A percentile compares a stretch with the other conserved stretches of the same genome.
phyloP scores from a whole-genome alignment of 2,888 invertebrate genomes.

The Tenthredo distinguenda region DNA sequence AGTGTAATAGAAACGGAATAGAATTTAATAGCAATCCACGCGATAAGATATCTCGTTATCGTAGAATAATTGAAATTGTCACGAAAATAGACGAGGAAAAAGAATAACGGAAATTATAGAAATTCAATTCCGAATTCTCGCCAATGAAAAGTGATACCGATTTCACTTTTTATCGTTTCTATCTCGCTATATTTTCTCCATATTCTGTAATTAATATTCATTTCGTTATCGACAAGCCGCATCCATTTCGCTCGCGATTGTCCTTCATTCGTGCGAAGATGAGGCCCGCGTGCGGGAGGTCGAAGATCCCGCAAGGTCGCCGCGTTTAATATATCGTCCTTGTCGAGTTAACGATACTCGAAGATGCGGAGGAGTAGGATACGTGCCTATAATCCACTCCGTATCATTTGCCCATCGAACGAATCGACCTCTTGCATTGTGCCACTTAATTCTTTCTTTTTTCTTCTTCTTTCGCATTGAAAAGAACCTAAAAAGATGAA shows the following conservation, averaged over 20 bases:
- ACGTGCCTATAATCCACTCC: neutral
- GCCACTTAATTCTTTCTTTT: neutral
- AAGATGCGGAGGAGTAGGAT: neutral
- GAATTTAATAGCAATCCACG: no score
- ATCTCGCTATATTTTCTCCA: neutral
- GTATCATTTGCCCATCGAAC: neutral
- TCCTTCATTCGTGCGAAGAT: slow-evolving; percentile 25
- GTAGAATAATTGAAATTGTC: no score
- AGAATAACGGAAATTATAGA: no score
- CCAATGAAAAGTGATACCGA: no score
- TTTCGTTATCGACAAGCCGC: neutral
- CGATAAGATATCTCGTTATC: no score
- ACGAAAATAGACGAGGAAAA: no score
- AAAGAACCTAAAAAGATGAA: neutral
- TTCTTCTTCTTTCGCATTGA: neutral
- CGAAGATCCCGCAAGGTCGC: slow-evolving; percentile 77
- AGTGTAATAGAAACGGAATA: neutral
- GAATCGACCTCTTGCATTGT: neutral
- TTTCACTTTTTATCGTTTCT: no score
- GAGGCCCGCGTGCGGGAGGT: slow-evolving; percentile 69
- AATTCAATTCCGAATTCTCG: no score
- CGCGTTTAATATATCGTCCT: slow-evolving; percentile 65
- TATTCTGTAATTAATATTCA: neutral
- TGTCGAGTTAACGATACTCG: slow-evolving; percentile 62
- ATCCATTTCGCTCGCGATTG: neutral